phyloP scores from a whole-genome alignment of 1,140 invertebrate genomes.

The Heliconius hewitsoni region DNA sequence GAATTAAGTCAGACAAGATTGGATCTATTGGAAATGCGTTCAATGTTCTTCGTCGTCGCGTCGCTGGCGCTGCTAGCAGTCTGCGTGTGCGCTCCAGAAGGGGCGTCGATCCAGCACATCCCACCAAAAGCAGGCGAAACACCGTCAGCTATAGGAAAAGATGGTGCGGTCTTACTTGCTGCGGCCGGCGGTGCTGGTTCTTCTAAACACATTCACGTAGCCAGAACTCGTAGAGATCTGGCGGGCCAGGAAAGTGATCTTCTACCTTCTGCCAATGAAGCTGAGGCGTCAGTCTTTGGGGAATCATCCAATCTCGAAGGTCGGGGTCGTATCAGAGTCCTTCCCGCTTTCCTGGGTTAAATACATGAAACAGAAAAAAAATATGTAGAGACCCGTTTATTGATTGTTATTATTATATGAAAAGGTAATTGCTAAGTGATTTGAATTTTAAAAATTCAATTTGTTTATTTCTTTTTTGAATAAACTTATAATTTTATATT shows the following conservation, averaged over 20 bases:
- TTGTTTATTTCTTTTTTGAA: slow-evolving; percentile 7
- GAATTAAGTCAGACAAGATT: slow-evolving; percentile 58
- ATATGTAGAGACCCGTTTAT: neutral
- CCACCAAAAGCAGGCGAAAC: slow-evolving; percentile 64
- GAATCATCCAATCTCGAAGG: slow-evolving; percentile 57
- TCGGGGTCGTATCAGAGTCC: slow-evolving; percentile 65
- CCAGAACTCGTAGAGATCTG: slow-evolving; percentile 53
- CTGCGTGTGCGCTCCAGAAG: slow-evolving; percentile 64
- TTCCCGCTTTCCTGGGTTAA: slow-evolving; percentile 70
- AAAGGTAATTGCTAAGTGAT: neutral
- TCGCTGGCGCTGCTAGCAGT: slow-evolving; percentile 66
- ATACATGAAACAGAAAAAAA: neutral
- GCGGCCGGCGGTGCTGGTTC: slow-evolving; percentile 60
- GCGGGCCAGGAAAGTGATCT: slow-evolving; percentile 68
- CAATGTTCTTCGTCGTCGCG: slow-evolving; percentile 66
- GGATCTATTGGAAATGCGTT: slow-evolving; percentile 71
- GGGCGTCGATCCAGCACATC: slow-evolving; percentile 69
- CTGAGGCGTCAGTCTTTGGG: slow-evolving; percentile 61
- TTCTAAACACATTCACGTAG: slow-evolving; percentile 46
- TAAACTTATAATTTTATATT: slow-evolving; percentile 12
- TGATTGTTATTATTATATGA: neutral
- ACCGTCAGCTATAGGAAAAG: slow-evolving; percentile 74
- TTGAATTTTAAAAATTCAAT: neutral
- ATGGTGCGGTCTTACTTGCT: slow-evolving; percentile 68
- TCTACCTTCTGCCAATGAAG: slow-evolving; percentile 59